Evolutionary conservation across 2,113 vertebrate species (phyloP), one percentile per base, ranked within the genome.

Genomic region (Rynchops niger): DNA sequence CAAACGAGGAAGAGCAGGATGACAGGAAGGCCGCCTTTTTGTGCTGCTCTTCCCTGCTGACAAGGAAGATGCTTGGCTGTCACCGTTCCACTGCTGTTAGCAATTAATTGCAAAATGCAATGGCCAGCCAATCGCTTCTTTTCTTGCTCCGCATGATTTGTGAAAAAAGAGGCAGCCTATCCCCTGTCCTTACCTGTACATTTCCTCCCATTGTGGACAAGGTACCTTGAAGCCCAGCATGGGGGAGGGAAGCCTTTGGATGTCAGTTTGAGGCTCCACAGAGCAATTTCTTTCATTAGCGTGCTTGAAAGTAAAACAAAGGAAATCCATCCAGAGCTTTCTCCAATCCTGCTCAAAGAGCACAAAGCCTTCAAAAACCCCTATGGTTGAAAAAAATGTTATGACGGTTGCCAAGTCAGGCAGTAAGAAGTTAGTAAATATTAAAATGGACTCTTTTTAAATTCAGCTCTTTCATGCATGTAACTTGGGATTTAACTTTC

Each of bases 391-490:
- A 96, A 96, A 96, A 96, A 91, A 94, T 56, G 56, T 66, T 65
- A 47, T 12, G 38, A 42, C 42, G 12, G 49, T 87, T 96, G 93
- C 95, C 92, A 96, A 97, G 74, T 73, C 78, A 95, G 95, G 49
- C 82, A 85, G 40, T 58, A 69, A 94, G 84, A 96, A 90, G 84
- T 90, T 96, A 91, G 93, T 93, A 96, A 96, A 96, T 95, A 94
- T 94, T 94, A 94, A 97, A 96, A 94, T 53, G 27, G 66, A 96
- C 87, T 73, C 66, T 72, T 90, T 74, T 90, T 88, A 92, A 88
- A 90, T 77, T 42, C 12, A 82, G 45, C 20, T 82, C 78, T 94
- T 85, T 90, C 82, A 82, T 73, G 82, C 76, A 49, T 66, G 36
- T 73, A 82, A 72, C 94, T 94, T 80, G 74, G 82, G 84, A 88